Evolutionary conservation across 2,113 vertebrate species (phyloP).

Genomic region (Hypocryptadius cinnamomeus): DNA sequence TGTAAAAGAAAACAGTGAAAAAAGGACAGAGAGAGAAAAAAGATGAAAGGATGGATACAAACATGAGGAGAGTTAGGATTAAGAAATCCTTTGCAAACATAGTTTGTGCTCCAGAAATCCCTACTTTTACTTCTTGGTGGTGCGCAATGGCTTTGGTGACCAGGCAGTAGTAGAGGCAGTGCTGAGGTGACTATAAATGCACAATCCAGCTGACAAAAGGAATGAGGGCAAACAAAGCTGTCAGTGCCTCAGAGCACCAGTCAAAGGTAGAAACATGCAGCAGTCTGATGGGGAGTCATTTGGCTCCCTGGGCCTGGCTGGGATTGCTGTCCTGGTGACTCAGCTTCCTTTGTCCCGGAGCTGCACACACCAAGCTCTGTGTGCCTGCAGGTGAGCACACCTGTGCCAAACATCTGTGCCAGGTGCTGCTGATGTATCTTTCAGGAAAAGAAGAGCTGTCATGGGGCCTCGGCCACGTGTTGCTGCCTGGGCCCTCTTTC

Average conservation of each 20-base stretch:
- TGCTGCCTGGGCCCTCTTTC: not conserved
- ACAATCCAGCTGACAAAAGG: not conserved
- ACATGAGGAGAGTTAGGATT: not conserved
- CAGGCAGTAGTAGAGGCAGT: not conserved
- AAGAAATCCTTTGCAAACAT: not conserved
- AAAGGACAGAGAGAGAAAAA: not conserved
- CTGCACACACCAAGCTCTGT: not conserved
- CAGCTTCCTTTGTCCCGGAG: not conserved
- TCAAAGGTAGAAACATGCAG: not conserved
- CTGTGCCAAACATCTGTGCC: not conserved
- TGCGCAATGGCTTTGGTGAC: not conserved
- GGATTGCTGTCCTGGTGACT: not conserved
- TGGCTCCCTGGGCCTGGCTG: accelerated
- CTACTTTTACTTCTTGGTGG: not conserved
- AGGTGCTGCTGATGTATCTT: not conserved
- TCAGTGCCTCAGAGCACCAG: not conserved
- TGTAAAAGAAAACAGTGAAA: not conserved
- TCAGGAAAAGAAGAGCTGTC: not conserved
- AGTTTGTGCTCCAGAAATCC: not conserved
- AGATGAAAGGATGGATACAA: not conserved
- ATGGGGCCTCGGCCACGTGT: not conserved
- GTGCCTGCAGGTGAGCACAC: not conserved
- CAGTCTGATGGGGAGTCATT: not conserved
- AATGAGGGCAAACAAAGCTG: not conserved
- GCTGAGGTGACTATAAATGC: not conserved